Evolutionary conservation across 2,113 vertebrate species (phyloP), one percentile per base, ranked within the genome.

Genomic region (Poeciliopsis turrubarensis): DNA sequence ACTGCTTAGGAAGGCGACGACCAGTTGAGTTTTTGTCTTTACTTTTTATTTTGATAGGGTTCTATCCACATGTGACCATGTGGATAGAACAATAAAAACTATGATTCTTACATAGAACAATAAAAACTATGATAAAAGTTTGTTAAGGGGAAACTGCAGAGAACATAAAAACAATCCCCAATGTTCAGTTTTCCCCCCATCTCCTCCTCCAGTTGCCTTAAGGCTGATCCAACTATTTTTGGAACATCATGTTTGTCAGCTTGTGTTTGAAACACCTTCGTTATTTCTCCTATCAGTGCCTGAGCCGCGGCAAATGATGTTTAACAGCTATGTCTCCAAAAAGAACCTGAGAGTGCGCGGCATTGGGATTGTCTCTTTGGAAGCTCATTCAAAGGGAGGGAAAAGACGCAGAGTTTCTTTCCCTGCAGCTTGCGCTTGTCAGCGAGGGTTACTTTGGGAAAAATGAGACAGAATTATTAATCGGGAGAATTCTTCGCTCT

Each of bases 391-490:
- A 70, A 68, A 64, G 12, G 25, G 51, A 1, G 15, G 0, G 0
- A 57, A 71, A 77, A 67, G 34, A 37, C 44, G 54, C 34, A 73
- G 34, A 82, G 69, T 22, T 3, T 29, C 5, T 19, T 68, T 15
- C 57, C 32, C 68, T 30, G 2, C 54, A 26, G 64, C 68, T 61
- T 8, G 6, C 68, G 60, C 69, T 78, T 84, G 65, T 76, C 79
- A 66, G 63, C 19, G 54, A 3, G 39, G 68, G 81, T 75, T 79
- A 75, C 77, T 65, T 65, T 34, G 29, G 17, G 0, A 74, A 31
- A 54, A 65, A 79, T 83, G 72, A 67, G 67, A 82, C 37, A 82
- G 83, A 89, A 86, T 88, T 82, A 91, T 89, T 89, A 47, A 89
- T 84, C 12, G 0, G 1, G 68, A 61, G 27, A 70, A 62, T 65